Evolutionary conservation across 2,113 vertebrate genomes (phyloP), one percentile per base, ranked within the genome.

Genomic region (Oplegnathus fasciatus): DNA sequence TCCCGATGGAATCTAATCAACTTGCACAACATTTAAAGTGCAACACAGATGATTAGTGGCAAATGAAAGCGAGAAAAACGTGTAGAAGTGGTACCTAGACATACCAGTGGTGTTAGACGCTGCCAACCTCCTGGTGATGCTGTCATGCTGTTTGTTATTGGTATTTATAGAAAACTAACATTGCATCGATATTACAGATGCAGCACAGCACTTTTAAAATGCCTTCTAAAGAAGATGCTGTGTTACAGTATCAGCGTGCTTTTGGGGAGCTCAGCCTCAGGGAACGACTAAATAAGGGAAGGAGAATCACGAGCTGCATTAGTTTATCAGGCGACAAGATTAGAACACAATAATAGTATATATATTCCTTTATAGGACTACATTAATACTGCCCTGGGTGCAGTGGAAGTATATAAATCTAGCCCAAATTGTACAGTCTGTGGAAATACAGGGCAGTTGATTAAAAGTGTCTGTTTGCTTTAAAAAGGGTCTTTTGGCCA

Each of bases 231-330:
- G 37, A 22, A 55, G 8, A 68, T 46, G 37, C 1, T 48, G 72
- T 58, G 46, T 62, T 76, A 42, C 40, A 67, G 54, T 50, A 46
- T n/a, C 60, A 87, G 11, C 34, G 30, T 84, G 75, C 34, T 86
- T 89, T 89, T 86, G 85, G 79, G 88, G 89, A 93, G 70, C 90
- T 89, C 87, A 90, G 71, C 79, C 74, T 85, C n/a, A 9, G 70
- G 50, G n/a, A 84, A 65, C 15, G 32, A 82, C 74, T 62, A 37
- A 15, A 77, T 34, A 80, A 62, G 52, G 60, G n/a, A 85, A 82
- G 57, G 64, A 66, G 37, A 86, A 82, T 83, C 70, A 73, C 9
- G 64, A 70, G 28, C 80, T 80, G 37, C 24, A 75, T 37, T 37
- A 37, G 26, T 75, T 82, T 72, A 60, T 65, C 68, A 37, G 28